phyloP scores from a whole-genome alignment of 2,888 invertebrate species.

The Pachliopta kotzebuea region DNA sequence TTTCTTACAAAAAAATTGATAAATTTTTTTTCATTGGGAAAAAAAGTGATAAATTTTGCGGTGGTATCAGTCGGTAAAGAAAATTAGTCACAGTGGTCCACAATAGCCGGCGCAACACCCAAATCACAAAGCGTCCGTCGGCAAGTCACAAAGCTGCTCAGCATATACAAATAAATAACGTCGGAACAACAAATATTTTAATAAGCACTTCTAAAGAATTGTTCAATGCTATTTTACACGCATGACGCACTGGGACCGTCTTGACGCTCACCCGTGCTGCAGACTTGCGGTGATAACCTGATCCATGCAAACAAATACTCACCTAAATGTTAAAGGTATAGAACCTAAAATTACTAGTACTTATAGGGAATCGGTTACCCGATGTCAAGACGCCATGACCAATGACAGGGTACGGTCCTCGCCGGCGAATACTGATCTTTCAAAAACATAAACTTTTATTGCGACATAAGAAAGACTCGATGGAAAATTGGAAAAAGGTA shows the following conservation, averaged over 20 bases:
- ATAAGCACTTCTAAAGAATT: constrained; percentile 76
- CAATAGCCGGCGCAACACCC: constrained; percentile 60
- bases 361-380: constrained; percentile 38
- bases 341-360: constrained; percentile 37
- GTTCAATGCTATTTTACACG: constrained; percentile 67
- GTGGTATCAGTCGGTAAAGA: constrained; percentile 57
- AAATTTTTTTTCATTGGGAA: constrained; percentile 25
- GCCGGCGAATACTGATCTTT: constrained; percentile 60
- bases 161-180: constrained; percentile 77
- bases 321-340: constrained; percentile 35
- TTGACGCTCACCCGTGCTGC: constrained; percentile 40
- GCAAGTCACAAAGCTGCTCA: constrained; percentile 64
- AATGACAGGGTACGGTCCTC: constrained; percentile 59
- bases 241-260: constrained; percentile 55
- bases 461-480: constrained; percentile 59
- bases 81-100: constrained; percentile 68
- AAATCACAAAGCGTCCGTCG: constrained; percentile 58
- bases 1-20: not conserved
- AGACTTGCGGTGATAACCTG: constrained; percentile 30
- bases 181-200: constrained; percentile 79
- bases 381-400: constrained; percentile 66
- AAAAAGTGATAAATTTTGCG: constrained; percentile 57
- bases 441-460: constrained; percentile 71
- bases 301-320: constrained; percentile 25
- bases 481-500: constrained; percentile 71